Conservation (phyloP, 2,888 invertebrate species). For the Drosophila mimica region DNA sequence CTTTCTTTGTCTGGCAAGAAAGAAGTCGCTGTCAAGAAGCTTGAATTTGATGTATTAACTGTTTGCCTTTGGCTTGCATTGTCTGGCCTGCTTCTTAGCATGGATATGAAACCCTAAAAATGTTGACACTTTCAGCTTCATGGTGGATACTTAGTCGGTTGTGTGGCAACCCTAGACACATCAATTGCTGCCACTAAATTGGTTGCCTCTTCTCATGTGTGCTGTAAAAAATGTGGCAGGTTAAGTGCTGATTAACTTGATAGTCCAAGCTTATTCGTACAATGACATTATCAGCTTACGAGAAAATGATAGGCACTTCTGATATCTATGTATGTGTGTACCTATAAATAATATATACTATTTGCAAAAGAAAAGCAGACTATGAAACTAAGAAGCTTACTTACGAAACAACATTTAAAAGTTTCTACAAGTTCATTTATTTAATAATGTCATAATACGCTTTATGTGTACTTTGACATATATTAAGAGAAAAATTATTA, state of each 20-base stretch:
- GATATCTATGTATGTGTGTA: slow-evolving; percentile 1
- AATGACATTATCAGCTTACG: slow-evolving; percentile 48
- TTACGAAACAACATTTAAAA: neutral
- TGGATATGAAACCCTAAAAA: slow-evolving; percentile 3
- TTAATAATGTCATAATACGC: slow-evolving; percentile 11
- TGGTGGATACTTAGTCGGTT: neutral
- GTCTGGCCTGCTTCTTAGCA: slow-evolving; percentile 14
- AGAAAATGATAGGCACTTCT: slow-evolving; percentile 17
- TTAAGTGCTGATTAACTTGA: slow-evolving; percentile 61
- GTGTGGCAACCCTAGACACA: slow-evolving; percentile 20
- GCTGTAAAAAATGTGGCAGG: slow-evolving; percentile 19
- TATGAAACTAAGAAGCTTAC: neutral
- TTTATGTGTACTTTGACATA: slow-evolving; percentile 10
- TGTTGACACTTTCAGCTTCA: neutral
- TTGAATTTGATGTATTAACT: slow-evolving; percentile 78
- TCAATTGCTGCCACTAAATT: slow-evolving; percentile 37
- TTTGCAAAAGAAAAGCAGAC: neutral
- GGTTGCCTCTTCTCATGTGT: slow-evolving; percentile 12
- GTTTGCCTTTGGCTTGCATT: slow-evolving; percentile 47
- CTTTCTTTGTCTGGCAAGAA: slow-evolving; percentile 19
- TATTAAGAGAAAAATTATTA: neutral
- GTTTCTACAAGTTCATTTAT: neutral
- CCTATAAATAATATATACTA: neutral
- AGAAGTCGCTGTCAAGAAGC: slow-evolving; percentile 62
- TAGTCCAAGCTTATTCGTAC: slow-evolving; percentile 46